Percentiles rank a stretch among this genome's conserved stretches.
Evolutionary conservation across 2,888 invertebrate species (phyloP).

Genomic region (Mesoligia furuncula): DNA sequence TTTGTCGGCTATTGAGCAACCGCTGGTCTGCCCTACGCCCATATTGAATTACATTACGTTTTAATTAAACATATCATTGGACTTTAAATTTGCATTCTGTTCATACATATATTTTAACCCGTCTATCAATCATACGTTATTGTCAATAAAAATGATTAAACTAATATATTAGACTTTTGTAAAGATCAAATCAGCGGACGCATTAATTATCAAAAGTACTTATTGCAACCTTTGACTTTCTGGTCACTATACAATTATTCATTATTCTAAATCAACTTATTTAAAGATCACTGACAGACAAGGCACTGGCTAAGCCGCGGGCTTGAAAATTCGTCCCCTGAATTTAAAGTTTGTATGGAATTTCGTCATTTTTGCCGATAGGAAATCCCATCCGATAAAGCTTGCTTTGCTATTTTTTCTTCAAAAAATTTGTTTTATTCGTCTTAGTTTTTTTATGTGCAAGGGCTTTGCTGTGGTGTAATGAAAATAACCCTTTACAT

Average conservation of each 20-base stretch:
- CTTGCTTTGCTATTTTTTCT: neutral
- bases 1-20: constrained; percentile 55
- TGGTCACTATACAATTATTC: neutral
- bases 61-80: constrained; percentile 66
- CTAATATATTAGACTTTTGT: constrained; percentile 57
- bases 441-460: neutral
- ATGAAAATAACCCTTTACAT: constrained; percentile 76
- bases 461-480: constrained; percentile 3
- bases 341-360: neutral
- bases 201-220: constrained; percentile 45
- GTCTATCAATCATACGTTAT: constrained; percentile 66
- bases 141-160: constrained; percentile 64
- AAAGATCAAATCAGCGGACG: constrained; percentile 55
- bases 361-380: neutral
- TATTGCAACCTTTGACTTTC: constrained; percentile 4
- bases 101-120: constrained; percentile 62
- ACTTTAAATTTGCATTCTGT: constrained; percentile 65
- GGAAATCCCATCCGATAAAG: neutral
- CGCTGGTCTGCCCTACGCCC: constrained; percentile 63
- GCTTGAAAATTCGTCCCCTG: neutral
- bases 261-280: too few relatives aligned
- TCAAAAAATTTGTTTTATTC: neutral
- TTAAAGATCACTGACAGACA: too few relatives aligned
- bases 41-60: constrained; percentile 62
- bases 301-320: too few relatives aligned